These are phyloP conservation scores for Ellobium chinense DNA, from an alignment of 2,888 invertebrate species.

Conservation along the genomic window DNA sequence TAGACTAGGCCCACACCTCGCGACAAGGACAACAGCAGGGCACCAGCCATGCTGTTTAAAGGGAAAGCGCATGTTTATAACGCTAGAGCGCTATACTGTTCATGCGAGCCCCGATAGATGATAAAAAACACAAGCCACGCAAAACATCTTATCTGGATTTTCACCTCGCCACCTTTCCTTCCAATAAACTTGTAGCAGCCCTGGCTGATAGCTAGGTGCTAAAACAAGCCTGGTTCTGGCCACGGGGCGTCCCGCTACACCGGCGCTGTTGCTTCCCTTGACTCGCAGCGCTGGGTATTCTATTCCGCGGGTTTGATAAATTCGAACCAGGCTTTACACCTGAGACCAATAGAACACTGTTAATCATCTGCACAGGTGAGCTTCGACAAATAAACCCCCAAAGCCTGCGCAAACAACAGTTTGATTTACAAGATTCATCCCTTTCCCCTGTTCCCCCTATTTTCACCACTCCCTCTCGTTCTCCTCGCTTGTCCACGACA, in stretches of 20 bases:
- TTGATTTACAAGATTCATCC: background rate
- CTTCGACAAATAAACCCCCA: background rate
- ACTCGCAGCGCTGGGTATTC: background rate
- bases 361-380: background rate
- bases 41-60: too few species aligned
- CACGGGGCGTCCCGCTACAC: background rate
- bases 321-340: background rate
- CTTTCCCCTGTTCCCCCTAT: background rate
- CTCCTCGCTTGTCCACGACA: background rate
- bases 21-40: too few species aligned
- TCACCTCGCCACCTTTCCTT: background rate
- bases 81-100: background rate
- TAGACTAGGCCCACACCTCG: too few species aligned
- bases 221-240: background rate
- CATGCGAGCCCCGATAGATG: background rate
- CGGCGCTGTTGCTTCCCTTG: background rate
- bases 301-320: background rate
- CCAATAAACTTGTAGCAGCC: background rate
- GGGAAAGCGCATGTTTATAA: background rate
- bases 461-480: background rate
- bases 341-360: background rate
- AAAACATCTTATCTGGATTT: background rate
- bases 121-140: background rate
- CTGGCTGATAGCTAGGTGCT: background rate
- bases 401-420: background rate